Conservation (phyloP, 1,140 invertebrate genomes). For the Drosophila ironensis region DNA sequence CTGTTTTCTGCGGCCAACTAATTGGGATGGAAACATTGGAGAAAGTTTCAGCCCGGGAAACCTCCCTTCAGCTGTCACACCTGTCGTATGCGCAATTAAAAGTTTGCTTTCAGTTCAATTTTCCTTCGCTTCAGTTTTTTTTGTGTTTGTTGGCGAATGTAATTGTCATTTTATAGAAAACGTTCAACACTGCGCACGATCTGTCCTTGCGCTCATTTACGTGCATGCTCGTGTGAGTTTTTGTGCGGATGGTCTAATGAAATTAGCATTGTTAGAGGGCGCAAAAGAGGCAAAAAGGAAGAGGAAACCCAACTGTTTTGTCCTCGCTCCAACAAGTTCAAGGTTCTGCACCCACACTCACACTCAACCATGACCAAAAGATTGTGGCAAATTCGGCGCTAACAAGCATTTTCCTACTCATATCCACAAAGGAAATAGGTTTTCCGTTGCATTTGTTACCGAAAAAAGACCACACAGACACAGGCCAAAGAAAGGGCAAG, state of each 20-base stretch:
- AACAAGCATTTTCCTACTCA: conserved; percentile 75
- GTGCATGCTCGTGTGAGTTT: conserved; percentile 14
- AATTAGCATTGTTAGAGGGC: conserved; percentile 53
- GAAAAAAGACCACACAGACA: conserved; percentile 17
- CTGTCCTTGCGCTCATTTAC: conserved; percentile 47
- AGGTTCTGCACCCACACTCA: conserved; percentile 33
- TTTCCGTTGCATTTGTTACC: conserved; percentile 69
- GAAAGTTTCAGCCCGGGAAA: conserved; percentile 18
- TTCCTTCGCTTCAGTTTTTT: conserved; percentile 5
- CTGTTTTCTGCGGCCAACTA: conserved; percentile 19
- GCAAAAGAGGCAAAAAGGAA: neutral
- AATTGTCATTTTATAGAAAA: conserved; percentile 66
- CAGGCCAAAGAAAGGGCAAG: conserved; percentile 4
- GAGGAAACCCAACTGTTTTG: conserved; percentile 1
- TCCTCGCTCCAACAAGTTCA: conserved; percentile 52
- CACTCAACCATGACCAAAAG: neutral
- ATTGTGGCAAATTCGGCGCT: conserved; percentile 49
- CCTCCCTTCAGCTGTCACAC: conserved; percentile 39
- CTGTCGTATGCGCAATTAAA: conserved; percentile 75
- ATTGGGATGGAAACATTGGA: conserved; percentile 38
- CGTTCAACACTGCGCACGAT: conserved; percentile 25
- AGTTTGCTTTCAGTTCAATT: conserved; percentile 46
- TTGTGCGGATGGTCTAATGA: conserved; percentile 27
- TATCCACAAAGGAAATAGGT: conserved; percentile 69
- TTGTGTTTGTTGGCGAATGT: conserved; percentile 12